Evolutionary conservation across 2,797 vertebrate genomes (phyloP).

Genomic region (Phylloscopus collybita): DNA sequence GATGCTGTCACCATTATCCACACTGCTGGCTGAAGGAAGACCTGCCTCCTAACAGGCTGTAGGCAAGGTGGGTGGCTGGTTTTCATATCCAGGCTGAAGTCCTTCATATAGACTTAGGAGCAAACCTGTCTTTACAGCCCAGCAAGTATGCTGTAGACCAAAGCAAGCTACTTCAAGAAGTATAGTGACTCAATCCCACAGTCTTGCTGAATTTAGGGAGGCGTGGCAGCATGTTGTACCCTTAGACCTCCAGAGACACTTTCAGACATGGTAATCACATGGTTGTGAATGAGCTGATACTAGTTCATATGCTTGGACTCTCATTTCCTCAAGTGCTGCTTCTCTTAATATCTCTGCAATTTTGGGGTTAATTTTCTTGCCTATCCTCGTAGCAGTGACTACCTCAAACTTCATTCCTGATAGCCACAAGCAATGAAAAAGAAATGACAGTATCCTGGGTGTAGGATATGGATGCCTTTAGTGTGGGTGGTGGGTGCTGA

Average conservation of each 20-base stretch:
- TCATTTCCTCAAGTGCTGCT: not conserved
- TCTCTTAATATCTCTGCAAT: not conserved
- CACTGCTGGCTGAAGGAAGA: not conserved
- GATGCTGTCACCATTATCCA: not conserved
- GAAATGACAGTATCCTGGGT: not conserved
- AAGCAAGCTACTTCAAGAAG: not conserved
- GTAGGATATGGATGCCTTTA: not conserved
- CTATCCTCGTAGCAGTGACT: fast-evolving
- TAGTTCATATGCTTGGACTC: not conserved
- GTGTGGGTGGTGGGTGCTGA: not conserved
- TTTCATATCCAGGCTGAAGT: not conserved
- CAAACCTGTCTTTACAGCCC: not conserved
- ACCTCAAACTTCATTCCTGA: not conserved
- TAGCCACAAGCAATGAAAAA: not conserved
- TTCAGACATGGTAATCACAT: not conserved
- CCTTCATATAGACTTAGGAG: not conserved
- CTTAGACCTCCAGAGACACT: not conserved
- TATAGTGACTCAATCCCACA: not conserved
- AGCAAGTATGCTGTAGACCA: not conserved
- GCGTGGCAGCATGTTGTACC: fast-evolving
- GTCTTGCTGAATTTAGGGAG: not conserved
- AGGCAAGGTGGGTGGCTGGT: not conserved
- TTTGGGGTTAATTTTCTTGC: not conserved
- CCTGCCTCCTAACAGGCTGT: not conserved
- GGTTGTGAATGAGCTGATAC: not conserved